Evolutionary conservation across 2,797 vertebrate species (phyloP).

Genomic region (Nannoperca obscura): DNA sequence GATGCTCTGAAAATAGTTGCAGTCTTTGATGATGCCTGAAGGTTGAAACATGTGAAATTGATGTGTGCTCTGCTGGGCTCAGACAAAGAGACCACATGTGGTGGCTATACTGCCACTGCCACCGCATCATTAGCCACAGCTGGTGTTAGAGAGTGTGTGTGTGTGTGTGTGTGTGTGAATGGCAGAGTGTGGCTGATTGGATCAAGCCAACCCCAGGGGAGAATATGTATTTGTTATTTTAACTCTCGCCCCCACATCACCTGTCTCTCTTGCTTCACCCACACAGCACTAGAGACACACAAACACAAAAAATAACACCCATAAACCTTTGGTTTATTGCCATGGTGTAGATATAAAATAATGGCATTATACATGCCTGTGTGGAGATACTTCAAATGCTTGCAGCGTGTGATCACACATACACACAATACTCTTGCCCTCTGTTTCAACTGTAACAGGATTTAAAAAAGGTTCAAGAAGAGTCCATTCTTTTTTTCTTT

Average conservation of each 20-base stretch:
- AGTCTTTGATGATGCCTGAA: conserved; percentile 56
- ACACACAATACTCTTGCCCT: conserved; percentile 37
- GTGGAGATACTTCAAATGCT: conserved; percentile 2
- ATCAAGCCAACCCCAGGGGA: conserved; percentile 69
- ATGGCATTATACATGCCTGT: conserved; percentile 32
- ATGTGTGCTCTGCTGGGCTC: conserved; percentile 61
- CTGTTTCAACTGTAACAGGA: conserved; percentile 57
- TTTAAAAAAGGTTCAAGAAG: conserved; percentile 53
- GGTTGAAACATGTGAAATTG: conserved; percentile 56
- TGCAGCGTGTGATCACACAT: conserved; percentile 15
- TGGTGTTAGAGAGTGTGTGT: conserved; percentile 56
- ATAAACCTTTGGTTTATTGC: conserved; percentile 18
- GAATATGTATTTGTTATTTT: conserved; percentile 73
- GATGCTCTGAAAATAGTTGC: conserved; percentile 46
- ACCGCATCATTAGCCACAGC: conserved; percentile 80
- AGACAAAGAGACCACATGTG: conserved; percentile 80
- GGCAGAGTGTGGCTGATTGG: conserved; percentile 65
- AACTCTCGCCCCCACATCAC: conserved; percentile 66
- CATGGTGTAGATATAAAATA: conserved; percentile 37
- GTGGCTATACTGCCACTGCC: conserved; percentile 57
- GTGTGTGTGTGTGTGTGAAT: conserved; percentile 29
- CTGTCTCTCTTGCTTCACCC: conserved; percentile 35
- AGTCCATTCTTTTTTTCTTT: conserved; percentile 40
- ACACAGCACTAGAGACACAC: conserved; percentile 7
- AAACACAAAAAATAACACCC: conserved; percentile 5